Percentiles rank a stretch among this genome's conserved stretches.
phyloP scores from a whole-genome alignment of 2,113 vertebrate genomes.

The Sprattus sprattus region DNA sequence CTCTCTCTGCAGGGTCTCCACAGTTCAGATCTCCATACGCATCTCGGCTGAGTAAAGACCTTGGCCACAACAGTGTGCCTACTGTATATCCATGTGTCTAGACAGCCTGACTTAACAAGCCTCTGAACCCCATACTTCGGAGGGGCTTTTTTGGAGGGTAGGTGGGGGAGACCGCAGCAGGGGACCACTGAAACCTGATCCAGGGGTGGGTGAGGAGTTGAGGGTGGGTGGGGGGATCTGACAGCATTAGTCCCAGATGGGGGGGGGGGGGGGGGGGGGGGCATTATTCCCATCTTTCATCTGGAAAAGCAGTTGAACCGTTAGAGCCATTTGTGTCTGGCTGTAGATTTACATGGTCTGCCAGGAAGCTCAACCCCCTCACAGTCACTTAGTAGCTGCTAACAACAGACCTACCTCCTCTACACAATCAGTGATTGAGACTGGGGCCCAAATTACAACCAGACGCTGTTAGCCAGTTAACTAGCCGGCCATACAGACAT shows the following conservation, averaged over 20 bases:
- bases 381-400: not conserved
- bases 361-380: not conserved
- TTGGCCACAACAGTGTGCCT: not conserved
- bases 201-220: not conserved
- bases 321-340: not conserved
- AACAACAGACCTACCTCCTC: not conserved
- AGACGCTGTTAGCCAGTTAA: not conserved
- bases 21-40: not conserved
- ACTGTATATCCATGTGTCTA: not conserved
- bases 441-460: not conserved
- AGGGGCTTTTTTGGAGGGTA: not conserved
- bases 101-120: conserved; percentile 13
- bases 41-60: not conserved
- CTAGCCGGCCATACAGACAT: not conserved
- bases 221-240: not conserved
- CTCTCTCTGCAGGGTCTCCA: not conserved
- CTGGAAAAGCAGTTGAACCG: not conserved
- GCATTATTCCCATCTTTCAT: not conserved
- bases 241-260: not conserved
- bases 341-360: not conserved
- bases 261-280: not conserved
- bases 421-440: not conserved
- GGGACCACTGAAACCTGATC: conserved; percentile 2
- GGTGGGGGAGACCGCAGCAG: not conserved
- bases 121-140: not conserved